A percentile compares a stretch with the other conserved stretches of the same genome.
Conservation (phyloP, 2,888 invertebrate genomes). For the Agriotes lineatus region DNA sequence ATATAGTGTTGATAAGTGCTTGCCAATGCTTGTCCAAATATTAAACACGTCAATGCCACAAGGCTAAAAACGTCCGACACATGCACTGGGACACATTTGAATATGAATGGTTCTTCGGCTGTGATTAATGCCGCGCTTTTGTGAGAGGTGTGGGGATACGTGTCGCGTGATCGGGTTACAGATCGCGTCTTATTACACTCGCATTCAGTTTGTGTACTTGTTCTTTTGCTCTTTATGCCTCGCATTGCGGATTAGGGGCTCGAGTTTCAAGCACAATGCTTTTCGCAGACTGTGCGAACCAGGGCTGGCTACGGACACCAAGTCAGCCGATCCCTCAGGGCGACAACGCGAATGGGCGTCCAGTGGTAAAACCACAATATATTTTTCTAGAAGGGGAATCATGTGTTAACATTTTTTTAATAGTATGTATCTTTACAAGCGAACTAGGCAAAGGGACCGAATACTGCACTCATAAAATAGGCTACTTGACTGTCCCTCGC, state of each 20-base stretch:
- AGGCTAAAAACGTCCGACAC: conserved; percentile 52
- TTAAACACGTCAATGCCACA: conserved; percentile 56
- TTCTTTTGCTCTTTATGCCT: conserved; percentile 36
- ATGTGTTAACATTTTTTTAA: no score
- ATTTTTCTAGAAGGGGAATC: no score
- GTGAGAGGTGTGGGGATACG: conserved; percentile 55
- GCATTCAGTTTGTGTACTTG: conserved; percentile 38
- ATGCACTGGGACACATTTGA: conserved; percentile 49
- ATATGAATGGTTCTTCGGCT: conserved; percentile 49
- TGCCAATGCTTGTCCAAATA: conserved; percentile 57
- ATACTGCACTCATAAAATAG: no score
- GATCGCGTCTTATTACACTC: conserved; percentile 48
- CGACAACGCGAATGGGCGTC: no score
- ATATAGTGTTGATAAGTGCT: conserved; percentile 54
- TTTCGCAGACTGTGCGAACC: conserved; percentile 11
- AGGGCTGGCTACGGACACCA: conserved; percentile 13
- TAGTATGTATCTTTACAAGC: no score
- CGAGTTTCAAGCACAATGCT: conserved; percentile 35
- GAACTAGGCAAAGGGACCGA: no score
- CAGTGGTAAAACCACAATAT: no score
- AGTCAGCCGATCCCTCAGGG: background rate
- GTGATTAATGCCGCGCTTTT: conserved; percentile 56
- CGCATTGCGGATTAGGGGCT: conserved; percentile 26
- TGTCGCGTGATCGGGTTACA: conserved; percentile 56
- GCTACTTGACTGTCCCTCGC: no score